phyloP scores from a whole-genome alignment of 2,888 invertebrate species.

The Panzeria rudis region DNA sequence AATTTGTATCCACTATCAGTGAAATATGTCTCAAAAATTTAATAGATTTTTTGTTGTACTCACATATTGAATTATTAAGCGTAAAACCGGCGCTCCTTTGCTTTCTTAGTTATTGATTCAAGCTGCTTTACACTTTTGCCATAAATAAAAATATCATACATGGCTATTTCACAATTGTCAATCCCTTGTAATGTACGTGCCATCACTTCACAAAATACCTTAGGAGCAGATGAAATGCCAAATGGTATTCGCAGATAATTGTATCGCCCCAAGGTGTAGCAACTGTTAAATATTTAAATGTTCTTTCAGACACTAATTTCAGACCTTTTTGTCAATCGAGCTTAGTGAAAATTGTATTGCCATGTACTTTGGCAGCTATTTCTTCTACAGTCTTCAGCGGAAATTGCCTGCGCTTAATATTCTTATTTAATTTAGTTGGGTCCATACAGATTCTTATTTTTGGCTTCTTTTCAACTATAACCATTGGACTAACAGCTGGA shows the following conservation, averaged over 20 bases:
- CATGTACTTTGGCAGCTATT: conserved; percentile 1
- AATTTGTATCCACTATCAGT: not conserved
- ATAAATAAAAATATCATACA: not conserved
- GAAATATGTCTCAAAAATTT: conserved; percentile 22
- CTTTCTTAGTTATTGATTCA: not conserved
- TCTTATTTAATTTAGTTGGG: not conserved
- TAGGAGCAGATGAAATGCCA: not conserved
- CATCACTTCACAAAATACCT: too few relatives aligned
- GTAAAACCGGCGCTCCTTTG: not conserved
- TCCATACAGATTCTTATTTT: conserved; percentile 13
- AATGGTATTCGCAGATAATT: not conserved
- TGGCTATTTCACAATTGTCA: not conserved
- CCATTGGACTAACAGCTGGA: not conserved
- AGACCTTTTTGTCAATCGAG: not conserved
- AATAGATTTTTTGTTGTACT: conserved; percentile 13
- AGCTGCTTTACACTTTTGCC: not conserved
- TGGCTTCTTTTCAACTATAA: not conserved
- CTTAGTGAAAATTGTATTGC: not conserved
- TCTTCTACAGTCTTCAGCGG: conserved; percentile 14
- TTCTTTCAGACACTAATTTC: not conserved
- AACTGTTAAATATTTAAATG: not conserved
- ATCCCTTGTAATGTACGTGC: not conserved
- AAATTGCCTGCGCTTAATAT: not conserved
- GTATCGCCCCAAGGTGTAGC: not conserved
- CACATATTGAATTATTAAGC: conserved; percentile 11